Evolutionary conservation across 2,797 vertebrate species (phyloP).

Genomic region (Rhinophrynus dorsalis): DNA sequence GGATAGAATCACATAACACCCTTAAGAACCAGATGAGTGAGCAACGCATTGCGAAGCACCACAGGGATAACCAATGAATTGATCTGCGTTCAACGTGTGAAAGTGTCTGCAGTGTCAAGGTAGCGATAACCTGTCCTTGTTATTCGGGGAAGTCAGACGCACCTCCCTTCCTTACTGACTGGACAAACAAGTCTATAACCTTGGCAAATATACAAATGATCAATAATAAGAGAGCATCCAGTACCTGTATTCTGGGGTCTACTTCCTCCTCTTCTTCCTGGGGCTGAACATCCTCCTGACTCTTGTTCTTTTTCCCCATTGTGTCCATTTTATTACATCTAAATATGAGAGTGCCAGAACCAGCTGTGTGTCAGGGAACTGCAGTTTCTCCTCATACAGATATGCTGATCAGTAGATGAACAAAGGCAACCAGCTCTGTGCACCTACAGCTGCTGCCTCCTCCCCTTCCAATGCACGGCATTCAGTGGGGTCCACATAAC

Average conservation of each 20-base stretch:
- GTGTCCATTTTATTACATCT: constrained; percentile 57
- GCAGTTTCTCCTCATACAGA: too few relatives aligned
- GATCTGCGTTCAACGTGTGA: too few relatives aligned
- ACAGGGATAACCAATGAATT: too few relatives aligned
- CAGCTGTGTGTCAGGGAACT: constrained; percentile 14
- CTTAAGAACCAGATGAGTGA: too few relatives aligned
- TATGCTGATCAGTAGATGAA: constrained; percentile 22
- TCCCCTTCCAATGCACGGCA: constrained; percentile 47
- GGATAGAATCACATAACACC: too few relatives aligned
- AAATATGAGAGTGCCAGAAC: constrained; percentile 10
- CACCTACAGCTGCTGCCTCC: not conserved
- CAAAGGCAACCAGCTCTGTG: not conserved
- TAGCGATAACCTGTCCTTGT: not conserved
- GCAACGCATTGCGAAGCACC: too few relatives aligned
- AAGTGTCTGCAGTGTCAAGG: not conserved
- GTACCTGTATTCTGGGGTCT: constrained; percentile 91
- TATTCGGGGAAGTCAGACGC: constrained; percentile 3
- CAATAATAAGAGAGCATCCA: not conserved
- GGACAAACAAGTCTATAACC: not conserved
- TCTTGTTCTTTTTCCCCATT: constrained; percentile 60
- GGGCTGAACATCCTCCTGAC: constrained; percentile 47
- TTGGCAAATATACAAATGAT: not conserved
- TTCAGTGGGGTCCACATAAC: constrained; percentile 13
- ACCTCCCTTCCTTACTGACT: constrained; percentile 14
- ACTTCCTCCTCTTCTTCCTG: constrained; percentile 87